A percentile compares a stretch with the other conserved stretches of the same genome.
These are phyloP conservation scores for Acanthacorydalis orientalis DNA, from an alignment of 2,888 invertebrate genomes.

Conservation along the genomic window DNA sequence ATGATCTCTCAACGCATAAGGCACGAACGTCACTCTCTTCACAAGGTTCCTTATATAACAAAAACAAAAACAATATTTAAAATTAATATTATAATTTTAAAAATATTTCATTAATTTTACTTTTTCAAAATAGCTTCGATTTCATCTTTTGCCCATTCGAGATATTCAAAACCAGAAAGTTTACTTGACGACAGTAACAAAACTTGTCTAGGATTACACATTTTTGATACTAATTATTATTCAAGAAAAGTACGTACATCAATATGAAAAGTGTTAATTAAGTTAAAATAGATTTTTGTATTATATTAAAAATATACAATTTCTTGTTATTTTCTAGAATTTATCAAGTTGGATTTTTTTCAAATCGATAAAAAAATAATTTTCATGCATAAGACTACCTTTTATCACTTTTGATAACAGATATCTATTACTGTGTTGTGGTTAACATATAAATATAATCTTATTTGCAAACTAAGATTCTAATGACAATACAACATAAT, in stretches of 20 bases:
- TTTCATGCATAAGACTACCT: too few species aligned
- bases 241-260: not conserved
- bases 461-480: too few species aligned
- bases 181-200: conserved; percentile 53
- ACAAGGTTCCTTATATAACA: conserved; percentile 41
- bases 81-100: conserved; percentile 2
- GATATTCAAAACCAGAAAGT: conserved; percentile 40
- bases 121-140: conserved; percentile 39
- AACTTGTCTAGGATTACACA: conserved; percentile 26
- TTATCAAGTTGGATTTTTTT: too few species aligned
- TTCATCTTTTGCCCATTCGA: conserved; percentile 49
- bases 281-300: too few species aligned
- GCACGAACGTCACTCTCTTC: conserved; percentile 49
- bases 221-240: not conserved
- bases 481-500: too few species aligned
- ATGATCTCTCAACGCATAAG: conserved; percentile 52
- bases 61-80: conserved; percentile 11
- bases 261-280: not conserved
- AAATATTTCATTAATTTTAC: conserved; percentile 27
- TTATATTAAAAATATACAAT: too few species aligned
- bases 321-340: too few species aligned
- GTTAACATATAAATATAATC: too few species aligned
- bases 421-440: too few species aligned
- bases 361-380: too few species aligned
- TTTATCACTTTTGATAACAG: too few species aligned